Percentiles rank a stretch among this genome's conserved stretches.
Evolutionary conservation across 2,797 vertebrate species (phyloP).

Genomic region (Coracias cyanogaster): DNA sequence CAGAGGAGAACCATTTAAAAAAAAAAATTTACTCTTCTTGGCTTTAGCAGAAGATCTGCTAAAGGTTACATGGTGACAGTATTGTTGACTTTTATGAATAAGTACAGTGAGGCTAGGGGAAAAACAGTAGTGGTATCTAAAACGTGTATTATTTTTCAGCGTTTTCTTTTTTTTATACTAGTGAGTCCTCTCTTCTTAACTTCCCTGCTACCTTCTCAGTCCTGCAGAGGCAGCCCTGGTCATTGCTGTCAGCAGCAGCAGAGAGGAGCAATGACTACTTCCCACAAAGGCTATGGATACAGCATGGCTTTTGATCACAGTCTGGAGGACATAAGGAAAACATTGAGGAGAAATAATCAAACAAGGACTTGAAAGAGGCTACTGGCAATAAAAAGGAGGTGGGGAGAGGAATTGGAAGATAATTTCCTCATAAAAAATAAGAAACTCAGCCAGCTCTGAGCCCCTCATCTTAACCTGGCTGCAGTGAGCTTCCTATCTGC

Average conservation of each 20-base stretch:
- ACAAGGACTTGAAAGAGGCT: conserved; percentile 4
- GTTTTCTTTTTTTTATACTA: not conserved
- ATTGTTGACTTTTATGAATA: not conserved
- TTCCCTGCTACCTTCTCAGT: not conserved
- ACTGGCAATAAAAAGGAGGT: not conserved
- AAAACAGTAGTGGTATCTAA: not conserved
- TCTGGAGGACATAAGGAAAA: not conserved
- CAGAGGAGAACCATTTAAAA: not conserved
- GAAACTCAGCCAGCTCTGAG: not conserved
- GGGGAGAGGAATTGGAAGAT: not conserved
- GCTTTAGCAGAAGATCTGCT: not conserved
- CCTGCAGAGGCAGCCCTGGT: not conserved
- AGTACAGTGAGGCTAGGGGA: not conserved
- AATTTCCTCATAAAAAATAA: not conserved
- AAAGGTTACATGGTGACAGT: not conserved
- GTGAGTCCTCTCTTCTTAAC: not conserved
- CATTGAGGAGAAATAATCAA: not conserved
- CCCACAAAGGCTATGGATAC: not conserved
- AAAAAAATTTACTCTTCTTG: not conserved
- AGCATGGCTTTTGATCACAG: conserved; percentile 9
- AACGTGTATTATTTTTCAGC: not conserved
- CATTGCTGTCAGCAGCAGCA: not conserved
- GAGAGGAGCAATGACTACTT: not conserved
- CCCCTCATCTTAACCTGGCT: not conserved
- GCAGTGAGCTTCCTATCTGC: not conserved